Evolutionary conservation across 2,888 invertebrate genomes (phyloP), one percentile per base, ranked within the genome.

Genomic region (Folsomia candida): DNA sequence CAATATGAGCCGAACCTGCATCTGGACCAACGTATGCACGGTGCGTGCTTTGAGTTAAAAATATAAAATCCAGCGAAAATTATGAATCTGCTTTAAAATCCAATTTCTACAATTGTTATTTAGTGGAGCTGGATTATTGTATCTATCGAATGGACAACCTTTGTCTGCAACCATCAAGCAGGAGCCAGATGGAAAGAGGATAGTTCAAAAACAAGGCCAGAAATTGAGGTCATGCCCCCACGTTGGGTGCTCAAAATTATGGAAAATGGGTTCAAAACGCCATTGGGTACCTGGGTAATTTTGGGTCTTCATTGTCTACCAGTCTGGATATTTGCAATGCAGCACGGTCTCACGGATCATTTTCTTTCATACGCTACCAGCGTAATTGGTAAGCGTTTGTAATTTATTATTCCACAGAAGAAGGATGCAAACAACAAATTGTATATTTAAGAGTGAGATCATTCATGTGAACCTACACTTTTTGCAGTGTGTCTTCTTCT

Each of bases 221-320:
- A 69, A 4, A 26, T 37, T 18, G 26, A 47, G 29, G 54, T 68
- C n/a, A 58, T n/a, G 20, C 69, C 72, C 47, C 71, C 70, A 4
- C 22, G 29, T 20, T 75, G 67, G 47, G 70, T 73, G 22, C 61
- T 66, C 24, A 73, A 69, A 58, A 68, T 74, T 1, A 74, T 76
- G 73, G 74, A 58, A 6, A 72, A 74, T 25, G 80, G 78, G 37
- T 80, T 79, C 61, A 76, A 77, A 64, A 79, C 78, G 28, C 75
- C 76, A 14, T 63, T 72, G 51, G 80, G 80, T 14, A 71, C 76
- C n/a, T 74, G 74, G 76, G 77, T 76, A 9, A 77, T 80, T 51
- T 60, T 69, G 22, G 80, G 80, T 1, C 73, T 79, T n/a, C 79
- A 80, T 68, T 74, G 78, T 22, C 67, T 80, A 14, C 80, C 80